A percentile compares a stretch with the other conserved stretches of the same genome.
phyloP scores from a whole-genome alignment of 2,797 vertebrate species.

The Eremophila alpestris region DNA sequence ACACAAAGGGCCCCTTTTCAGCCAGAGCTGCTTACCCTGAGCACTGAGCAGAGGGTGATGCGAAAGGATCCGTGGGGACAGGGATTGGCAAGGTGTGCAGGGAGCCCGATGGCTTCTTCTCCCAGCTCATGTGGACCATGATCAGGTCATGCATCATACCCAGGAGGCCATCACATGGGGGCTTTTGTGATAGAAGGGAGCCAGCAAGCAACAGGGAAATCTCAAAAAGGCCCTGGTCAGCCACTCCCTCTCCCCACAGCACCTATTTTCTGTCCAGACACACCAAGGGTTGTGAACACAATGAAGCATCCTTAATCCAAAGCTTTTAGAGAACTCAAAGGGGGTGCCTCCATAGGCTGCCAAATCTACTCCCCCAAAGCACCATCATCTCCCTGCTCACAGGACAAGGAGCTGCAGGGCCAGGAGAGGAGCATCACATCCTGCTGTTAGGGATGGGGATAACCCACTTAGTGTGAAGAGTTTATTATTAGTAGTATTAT shows the following conservation, averaged over 20 bases:
- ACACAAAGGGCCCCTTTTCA: conserved; percentile 44
- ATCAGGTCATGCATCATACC: neutral
- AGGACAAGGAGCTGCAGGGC: neutral
- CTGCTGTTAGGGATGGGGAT: neutral
- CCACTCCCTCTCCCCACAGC: neutral
- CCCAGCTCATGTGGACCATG: neutral
- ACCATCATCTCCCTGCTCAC: neutral
- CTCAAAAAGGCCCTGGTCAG: neutral
- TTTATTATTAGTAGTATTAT: neutral
- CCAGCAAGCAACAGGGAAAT: neutral
- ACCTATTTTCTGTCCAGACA: neutral
- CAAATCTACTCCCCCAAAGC: neutral
- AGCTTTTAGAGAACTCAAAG: neutral
- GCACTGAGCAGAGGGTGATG: neutral
- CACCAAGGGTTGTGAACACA: neutral
- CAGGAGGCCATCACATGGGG: neutral
- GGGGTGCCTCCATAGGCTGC: neutral
- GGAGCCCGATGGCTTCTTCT: neutral
- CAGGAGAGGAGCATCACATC: neutral
- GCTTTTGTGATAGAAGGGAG: neutral
- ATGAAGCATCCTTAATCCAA: neutral
- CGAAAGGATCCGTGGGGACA: rapidly evolving
- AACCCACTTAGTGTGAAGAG: conserved; percentile 12
- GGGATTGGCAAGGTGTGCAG: neutral
- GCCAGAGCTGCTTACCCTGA: neutral